A percentile compares a stretch with the other conserved stretches of the same genome.
Conservation (phyloP, 1,140 invertebrate species). For the Drosophila carrolli region DNA sequence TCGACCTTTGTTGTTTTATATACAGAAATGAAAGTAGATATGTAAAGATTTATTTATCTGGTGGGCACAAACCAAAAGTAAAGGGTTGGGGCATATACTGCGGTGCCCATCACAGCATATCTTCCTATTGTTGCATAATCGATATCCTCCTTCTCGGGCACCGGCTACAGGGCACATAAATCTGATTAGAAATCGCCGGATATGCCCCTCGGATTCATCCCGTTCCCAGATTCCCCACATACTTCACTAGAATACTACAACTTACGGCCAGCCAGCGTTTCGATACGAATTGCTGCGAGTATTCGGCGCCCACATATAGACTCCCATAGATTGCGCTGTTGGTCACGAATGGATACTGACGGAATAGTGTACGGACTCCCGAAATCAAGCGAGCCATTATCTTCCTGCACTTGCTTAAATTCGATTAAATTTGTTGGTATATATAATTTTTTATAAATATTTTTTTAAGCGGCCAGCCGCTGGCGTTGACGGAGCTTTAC, state of each 20-base stretch:
- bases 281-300: conserved; percentile 90
- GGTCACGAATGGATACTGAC: conserved; percentile 87
- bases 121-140: conserved; percentile 86
- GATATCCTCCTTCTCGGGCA: conserved; percentile 80
- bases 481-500: conserved; percentile 37
- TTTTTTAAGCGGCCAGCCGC: conserved; percentile 33
- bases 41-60: conserved; percentile 24
- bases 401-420: conserved; percentile 4
- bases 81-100: conserved; percentile 87
- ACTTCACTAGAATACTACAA: not conserved
- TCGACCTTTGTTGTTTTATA: conserved; percentile 13
- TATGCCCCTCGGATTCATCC: not conserved
- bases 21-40: conserved; percentile 1
- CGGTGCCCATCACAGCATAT: conserved; percentile 87
- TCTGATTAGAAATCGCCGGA: conserved; percentile 38
- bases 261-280: conserved; percentile 83
- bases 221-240: not conserved
- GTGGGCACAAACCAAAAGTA: conserved; percentile 86
- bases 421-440: not conserved
- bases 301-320: conserved; percentile 91
- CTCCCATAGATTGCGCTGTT: conserved; percentile 91
- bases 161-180: conserved; percentile 51
- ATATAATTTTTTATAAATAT: not conserved
- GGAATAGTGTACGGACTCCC: conserved; percentile 75
- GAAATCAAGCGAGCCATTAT: conserved; percentile 58